Evolutionary conservation across 2,797 vertebrate genomes (phyloP).

Genomic region (Oophaga sylvatica): DNA sequence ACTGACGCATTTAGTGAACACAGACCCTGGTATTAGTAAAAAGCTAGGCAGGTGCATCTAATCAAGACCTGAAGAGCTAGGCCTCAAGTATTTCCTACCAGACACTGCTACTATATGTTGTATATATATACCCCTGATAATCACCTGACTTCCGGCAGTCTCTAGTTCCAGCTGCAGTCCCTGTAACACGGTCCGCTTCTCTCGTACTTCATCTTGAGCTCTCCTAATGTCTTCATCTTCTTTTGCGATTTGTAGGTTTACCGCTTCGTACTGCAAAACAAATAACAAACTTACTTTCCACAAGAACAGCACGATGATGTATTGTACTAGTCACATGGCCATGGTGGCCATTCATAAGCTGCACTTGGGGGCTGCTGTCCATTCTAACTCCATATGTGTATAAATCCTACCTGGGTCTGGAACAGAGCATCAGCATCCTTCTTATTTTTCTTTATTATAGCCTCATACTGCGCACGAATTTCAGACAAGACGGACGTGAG

Average conservation of each 20-base stretch:
- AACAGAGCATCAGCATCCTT: constrained; percentile 82
- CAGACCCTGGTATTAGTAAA: too few relatives aligned
- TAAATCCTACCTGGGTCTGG: constrained; percentile 75
- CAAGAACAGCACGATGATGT: not conserved
- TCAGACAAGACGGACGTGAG: constrained; percentile 77
- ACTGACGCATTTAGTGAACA: too few relatives aligned
- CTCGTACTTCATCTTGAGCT: constrained; percentile 30
- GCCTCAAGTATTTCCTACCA: too few relatives aligned
- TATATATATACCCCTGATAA: not conserved
- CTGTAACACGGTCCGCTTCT: constrained; percentile 23
- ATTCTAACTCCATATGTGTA: not conserved
- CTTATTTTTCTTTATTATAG: constrained; percentile 81
- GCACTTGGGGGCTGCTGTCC: not conserved
- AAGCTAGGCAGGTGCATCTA: too few relatives aligned
- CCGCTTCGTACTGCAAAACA: constrained; percentile 19
- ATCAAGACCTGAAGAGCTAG: too few relatives aligned
- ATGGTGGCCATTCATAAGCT: not conserved
- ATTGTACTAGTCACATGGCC: not conserved
- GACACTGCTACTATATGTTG: too few relatives aligned
- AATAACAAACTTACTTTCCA: not conserved
- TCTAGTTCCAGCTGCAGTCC: constrained; percentile 52
- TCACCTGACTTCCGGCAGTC: constrained; percentile 37
- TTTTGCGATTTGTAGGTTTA: constrained; percentile 25
- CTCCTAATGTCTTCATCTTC: constrained; percentile 24
- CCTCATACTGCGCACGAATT: constrained; percentile 81